phyloP scores from a whole-genome alignment of 1,140 invertebrate genomes.

The Dreissena polymorpha region DNA sequence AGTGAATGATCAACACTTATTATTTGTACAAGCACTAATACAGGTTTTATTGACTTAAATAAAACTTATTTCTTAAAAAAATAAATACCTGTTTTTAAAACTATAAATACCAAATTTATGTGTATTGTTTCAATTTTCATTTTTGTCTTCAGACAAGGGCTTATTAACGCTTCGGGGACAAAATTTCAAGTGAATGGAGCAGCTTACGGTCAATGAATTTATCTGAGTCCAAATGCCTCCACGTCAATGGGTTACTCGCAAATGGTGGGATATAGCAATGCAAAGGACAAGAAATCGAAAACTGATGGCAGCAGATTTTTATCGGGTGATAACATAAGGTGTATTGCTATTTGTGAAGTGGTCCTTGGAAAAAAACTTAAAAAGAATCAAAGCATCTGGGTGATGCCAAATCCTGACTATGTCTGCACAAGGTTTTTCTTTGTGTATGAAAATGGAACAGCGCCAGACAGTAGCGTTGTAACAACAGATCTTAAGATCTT shows the following conservation, averaged over 20 bases:
- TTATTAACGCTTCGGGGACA: constrained; percentile 75
- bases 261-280: constrained; percentile 63
- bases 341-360: constrained; percentile 73
- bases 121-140: too few species aligned
- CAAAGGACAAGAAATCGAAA: constrained; percentile 44
- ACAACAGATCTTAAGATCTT: constrained; percentile 54
- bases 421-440: constrained; percentile 76
- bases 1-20: too few species aligned
- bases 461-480: constrained; percentile 53
- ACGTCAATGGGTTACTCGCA: constrained; percentile 72
- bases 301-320: constrained; percentile 48
- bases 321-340: constrained; percentile 59
- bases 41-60: too few species aligned
- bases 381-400: constrained; percentile 68
- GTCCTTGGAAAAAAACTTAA: constrained; percentile 64
- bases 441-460: constrained; percentile 68
- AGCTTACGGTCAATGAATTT: constrained; percentile 76
- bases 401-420: constrained; percentile 63
- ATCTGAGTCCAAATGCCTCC: constrained; percentile 69
- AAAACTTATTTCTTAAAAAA: too few species aligned
- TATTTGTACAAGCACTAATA: too few species aligned
- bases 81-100: too few species aligned
- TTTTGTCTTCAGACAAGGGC: constrained; percentile 64
- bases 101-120: too few species aligned
- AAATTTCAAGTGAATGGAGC: constrained; percentile 73